These are phyloP conservation scores for Lamproptera curius DNA, from an alignment of 2,888 invertebrate genomes.

Conservation along the genomic window DNA sequence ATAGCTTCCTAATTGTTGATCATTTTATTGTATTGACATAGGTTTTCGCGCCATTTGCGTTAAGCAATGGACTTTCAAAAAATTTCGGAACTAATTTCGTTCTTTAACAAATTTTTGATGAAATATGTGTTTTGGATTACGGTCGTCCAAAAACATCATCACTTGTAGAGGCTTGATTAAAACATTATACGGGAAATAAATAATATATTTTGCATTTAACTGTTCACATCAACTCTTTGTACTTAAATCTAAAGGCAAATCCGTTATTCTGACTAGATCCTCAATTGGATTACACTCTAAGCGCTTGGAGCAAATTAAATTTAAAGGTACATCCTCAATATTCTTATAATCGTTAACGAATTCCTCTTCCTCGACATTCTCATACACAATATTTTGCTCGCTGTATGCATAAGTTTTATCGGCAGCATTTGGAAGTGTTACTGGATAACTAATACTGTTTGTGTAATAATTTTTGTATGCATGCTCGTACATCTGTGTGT, in stretches of 20 bases:
- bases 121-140: no score
- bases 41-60: no score
- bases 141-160: no score
- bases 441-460: conserved; percentile 45
- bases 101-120: no score
- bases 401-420: conserved; percentile 55
- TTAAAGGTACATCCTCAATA: conserved; percentile 61
- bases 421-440: conserved; percentile 44
- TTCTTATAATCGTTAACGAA: conserved; percentile 28
- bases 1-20: no score
- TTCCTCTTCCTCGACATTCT: conserved; percentile 31
- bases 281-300: conserved; percentile 56
- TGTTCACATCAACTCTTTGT: conserved; percentile 61
- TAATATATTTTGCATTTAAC: conserved; percentile 32
- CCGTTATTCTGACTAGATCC: conserved; percentile 62
- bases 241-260: conserved; percentile 81
- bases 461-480: conserved; percentile 62
- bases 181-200: no score
- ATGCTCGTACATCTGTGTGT: conserved; percentile 67
- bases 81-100: no score
- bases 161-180: no score
- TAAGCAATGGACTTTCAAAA: no score
- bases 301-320: conserved; percentile 60
- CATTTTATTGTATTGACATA: no score
- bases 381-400: conserved; percentile 39